Base-by-base conservation (phyloP, 2,797 vertebrate genomes). In the Leptatherina wallacei region DNA sequence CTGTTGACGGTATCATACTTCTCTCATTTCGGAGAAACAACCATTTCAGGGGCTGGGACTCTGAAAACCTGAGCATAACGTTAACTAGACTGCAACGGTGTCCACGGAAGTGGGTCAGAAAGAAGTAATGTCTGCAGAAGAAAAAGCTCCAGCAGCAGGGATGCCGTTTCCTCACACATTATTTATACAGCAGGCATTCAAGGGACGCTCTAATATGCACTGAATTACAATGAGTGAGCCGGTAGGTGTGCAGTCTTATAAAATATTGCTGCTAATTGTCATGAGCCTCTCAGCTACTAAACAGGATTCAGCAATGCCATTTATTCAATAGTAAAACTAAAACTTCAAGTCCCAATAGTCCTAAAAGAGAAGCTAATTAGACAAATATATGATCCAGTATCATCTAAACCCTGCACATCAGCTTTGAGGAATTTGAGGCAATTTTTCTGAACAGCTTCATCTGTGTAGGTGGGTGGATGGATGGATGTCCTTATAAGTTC, bases 101-200 rank as follows among this genome's bases (percentile, higher is more conserved):
- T 72, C 85, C 79, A 67, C 73, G 71, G 75, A 89, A 85, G 55
- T 85, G 81, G 87, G 86, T 88, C 84, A 88, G 0, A 62, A 72
- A 72, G 60, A 85, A 82, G 66, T 71, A 57, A 85, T 13, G 74
- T 73, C 57, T 75, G 74, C 65, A n/a, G 56, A 63, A 69, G 55
- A 27, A 44, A 54, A 69, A 30, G 60, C 79, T 83, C 56, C 49
- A 24, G 62, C 62, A 42, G 66, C 1, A 40, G 59, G 0, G 47
- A 32, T 49, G 85, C 64, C 27, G 63, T 67, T 78, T 69, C 27
- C 70, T 69, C 8, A 0, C 80, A 71, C 64, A 83, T 88, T 76
- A 91, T 87, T 87, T 69, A 89, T 85, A 85, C 77, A 61, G 80
- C 44, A 69, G 66, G 63, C 69, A 75, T 71, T 83, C 61, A 64